Evolutionary conservation across 1,140 invertebrate species (phyloP), one percentile per base, ranked within the genome.

Genomic region (Luehdorfia chinensis): DNA sequence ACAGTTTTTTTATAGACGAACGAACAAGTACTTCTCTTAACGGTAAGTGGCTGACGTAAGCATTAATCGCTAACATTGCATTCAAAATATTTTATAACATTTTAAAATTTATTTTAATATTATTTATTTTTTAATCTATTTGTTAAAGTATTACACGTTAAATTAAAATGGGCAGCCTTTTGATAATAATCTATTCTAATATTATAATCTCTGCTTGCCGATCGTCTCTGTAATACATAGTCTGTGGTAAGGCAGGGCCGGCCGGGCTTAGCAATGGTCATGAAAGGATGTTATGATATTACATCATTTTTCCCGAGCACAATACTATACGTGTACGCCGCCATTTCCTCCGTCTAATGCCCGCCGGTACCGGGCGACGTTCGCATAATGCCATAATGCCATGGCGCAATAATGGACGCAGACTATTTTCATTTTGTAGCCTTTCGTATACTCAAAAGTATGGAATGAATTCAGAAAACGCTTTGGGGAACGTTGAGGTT

Each of bases 241-340:
- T 31, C 28, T 31, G 5, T 31, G 28, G 28, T 11, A 12, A 11
- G 19, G n/a, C n/a, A 27, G 1, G 6, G 8, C 23, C 61, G 70
- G 74, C 70, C 70, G 70, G 71, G 68, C 70, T 54, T 54, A 64
- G 70, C 66, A 62, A 70, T 68, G 72, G 70, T 74, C 76, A 80
- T 75, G 39, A 78, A 74, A 75, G 77, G 66, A 81, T 81, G 80
- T 84, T 84, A 80, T 74, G 67, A 84, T 74, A 75, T 81, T 70
- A 76, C 72, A 66, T 74, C 77, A 84, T 79, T 81, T 77, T 76
- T 72, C 76, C 58, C 59, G 47, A 31, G 45, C 63, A 84, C 77
- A 78, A 78, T 67, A 62, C 52, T 47, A 49, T 45, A 59, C 61
- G 59, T 68, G 64, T 65, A 55, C 64, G 63, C 61, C 63, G 55